Evolutionary conservation across 2,888 invertebrate species (phyloP), one percentile per base, ranked within the genome.

Genomic region (Neoaliturus tenellus): DNA sequence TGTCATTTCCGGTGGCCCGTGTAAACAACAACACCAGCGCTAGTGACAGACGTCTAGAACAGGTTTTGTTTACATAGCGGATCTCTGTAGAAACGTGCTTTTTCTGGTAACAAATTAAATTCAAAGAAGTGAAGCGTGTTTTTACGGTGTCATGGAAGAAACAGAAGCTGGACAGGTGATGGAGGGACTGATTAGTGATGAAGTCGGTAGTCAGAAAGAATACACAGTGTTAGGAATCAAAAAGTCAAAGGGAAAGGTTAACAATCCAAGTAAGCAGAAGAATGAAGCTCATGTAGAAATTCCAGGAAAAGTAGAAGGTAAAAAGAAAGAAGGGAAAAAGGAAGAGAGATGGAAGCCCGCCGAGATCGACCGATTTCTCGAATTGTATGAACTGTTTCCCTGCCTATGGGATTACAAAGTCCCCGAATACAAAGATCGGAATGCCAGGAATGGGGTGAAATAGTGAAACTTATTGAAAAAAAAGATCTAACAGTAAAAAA

Each of bases 231-330:
- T 67, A 67, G 69, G 23, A 67, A 67, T 67, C n/a, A n/a, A 17
- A 67, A 67, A 67, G 25, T 67, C 69, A 20, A 25, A 67, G 25
- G 69, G 69, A 23, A 67, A 67, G 69, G 69, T 67, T 67, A 67
- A 67, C 20, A 67, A 67, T 67, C 69, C 69, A 25, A 67, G 69
- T 20, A 67, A 67, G 69, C 69, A 67, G 25, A 67, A 23, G n/a
- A 67, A 67, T 67, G 69, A 67, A 67, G 69, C 25, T 20, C 58
- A 41, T 83, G 85, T 87, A 86, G 75, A 84, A 81, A 81, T 83
- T 44, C 12, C 17, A 14, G 44, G 44, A 44, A 14, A 44, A 44
- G 44, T 44, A 14, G 12, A 44, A 44, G 44, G 35, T 35, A 44
- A 14, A 44, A 44, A 14, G 44, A 14, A 44, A 12, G 44, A 44